Conservation (phyloP, 2,888 invertebrate genomes). For the Pardosa pseudoannulata region DNA sequence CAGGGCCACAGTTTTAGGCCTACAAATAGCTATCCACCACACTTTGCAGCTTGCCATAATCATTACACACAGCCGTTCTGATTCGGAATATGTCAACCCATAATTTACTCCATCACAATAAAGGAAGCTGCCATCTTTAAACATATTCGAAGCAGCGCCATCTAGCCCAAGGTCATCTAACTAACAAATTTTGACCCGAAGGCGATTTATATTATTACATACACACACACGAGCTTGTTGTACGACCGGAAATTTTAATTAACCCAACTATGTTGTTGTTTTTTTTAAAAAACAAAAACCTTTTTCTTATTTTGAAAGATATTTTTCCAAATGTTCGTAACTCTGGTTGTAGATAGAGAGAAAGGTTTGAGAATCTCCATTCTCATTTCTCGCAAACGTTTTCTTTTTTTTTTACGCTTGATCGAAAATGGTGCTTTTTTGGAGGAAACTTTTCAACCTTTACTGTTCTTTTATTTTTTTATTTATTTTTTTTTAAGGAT, state of each 20-base stretch:
- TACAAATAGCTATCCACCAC: slow-evolving; percentile 60
- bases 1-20: slow-evolving; percentile 71
- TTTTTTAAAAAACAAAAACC: too few relatives aligned
- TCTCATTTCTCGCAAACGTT: background rate
- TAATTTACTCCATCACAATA: slow-evolving; percentile 73
- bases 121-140: slow-evolving; percentile 73
- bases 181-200: slow-evolving; percentile 70
- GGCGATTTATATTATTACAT: slow-evolving; percentile 39
- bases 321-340: background rate
- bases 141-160: slow-evolving; percentile 69
- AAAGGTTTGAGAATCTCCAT: too few relatives aligned
- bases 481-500: too few relatives aligned
- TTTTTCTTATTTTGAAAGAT: background rate
- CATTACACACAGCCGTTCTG: slow-evolving; percentile 64
- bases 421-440: slow-evolving; percentile 5
- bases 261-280: slow-evolving; percentile 43
- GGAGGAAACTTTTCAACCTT: background rate
- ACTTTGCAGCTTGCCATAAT: slow-evolving; percentile 63
- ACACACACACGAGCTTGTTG: slow-evolving; percentile 50
- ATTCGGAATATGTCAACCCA: slow-evolving; percentile 73
- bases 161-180: slow-evolving; percentile 72
- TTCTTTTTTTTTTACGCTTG: background rate
- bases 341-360: too few relatives aligned
- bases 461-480: too few relatives aligned
- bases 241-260: slow-evolving; percentile 62